Evolutionary conservation across 2,888 invertebrate genomes (phyloP).

Genomic region (Oligia latruncula): DNA sequence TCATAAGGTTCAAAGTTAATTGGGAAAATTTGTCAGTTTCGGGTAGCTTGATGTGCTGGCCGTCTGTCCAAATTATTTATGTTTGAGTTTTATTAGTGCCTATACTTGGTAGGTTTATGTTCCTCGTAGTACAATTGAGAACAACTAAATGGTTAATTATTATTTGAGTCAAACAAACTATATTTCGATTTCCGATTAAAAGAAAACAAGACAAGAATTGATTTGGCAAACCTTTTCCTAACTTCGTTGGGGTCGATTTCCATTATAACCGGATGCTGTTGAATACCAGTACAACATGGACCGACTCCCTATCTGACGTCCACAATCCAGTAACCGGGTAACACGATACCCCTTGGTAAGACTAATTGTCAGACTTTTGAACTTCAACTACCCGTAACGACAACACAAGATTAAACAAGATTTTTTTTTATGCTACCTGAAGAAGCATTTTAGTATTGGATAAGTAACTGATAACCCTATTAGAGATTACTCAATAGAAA

Average conservation of each 20-base stretch:
- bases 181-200: neutral
- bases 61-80: no score
- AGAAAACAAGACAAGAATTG: neutral
- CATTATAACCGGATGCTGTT: no score
- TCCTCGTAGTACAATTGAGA: neutral
- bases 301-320: neutral
- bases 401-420: neutral
- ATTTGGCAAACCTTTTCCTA: neutral
- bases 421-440: neutral
- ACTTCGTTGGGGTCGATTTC: neutral
- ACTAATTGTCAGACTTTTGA: neutral
- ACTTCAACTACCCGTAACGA: neutral
- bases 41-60: no score
- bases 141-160: neutral
- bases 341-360: neutral
- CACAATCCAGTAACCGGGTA: neutral
- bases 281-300: no score
- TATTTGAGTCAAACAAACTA: neutral
- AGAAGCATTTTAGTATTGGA: neutral
- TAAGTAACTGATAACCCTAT: neutral
- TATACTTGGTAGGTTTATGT: neutral
- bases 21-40: no score
- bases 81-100: neutral
- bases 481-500: slow-evolving; percentile 3
- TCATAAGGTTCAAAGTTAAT: no score